A percentile compares a stretch with the other conserved stretches of the same genome.
phyloP scores from a whole-genome alignment of 2,113 vertebrate species.

The Eretmochelys imbricata region DNA sequence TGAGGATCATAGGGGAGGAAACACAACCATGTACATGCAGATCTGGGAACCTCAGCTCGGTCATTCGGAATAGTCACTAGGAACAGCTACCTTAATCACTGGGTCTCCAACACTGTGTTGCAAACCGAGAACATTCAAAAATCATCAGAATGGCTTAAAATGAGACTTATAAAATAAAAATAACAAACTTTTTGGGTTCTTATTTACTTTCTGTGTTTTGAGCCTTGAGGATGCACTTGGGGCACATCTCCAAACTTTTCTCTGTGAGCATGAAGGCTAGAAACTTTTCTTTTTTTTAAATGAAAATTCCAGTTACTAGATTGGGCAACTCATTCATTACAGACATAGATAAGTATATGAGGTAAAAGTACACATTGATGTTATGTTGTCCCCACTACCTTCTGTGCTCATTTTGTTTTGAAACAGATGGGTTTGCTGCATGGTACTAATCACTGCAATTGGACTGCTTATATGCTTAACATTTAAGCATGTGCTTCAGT shows the following conservation, averaged over 20 bases:
- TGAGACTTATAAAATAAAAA: not conserved
- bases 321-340: not conserved
- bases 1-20: not conserved
- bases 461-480: not conserved
- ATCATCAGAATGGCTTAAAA: not conserved
- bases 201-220: not conserved
- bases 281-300: not conserved
- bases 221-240: rapidly evolving
- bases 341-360: not conserved
- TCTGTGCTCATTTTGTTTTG: not conserved
- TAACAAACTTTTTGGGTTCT: not conserved
- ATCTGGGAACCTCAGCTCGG: not conserved
- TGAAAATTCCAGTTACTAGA: not conserved
- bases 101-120: not conserved
- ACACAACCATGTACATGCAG: not conserved
- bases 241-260: not conserved
- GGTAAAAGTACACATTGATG: not conserved
- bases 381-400: not conserved
- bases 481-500: not conserved
- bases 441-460: not conserved
- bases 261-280: not conserved
- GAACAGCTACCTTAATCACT: rapidly evolving
- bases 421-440: not conserved
- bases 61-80: rapidly evolving
- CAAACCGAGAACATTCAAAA: not conserved